Conservation (phyloP, 2,888 invertebrate species). For the Lycia hirtaria region DNA sequence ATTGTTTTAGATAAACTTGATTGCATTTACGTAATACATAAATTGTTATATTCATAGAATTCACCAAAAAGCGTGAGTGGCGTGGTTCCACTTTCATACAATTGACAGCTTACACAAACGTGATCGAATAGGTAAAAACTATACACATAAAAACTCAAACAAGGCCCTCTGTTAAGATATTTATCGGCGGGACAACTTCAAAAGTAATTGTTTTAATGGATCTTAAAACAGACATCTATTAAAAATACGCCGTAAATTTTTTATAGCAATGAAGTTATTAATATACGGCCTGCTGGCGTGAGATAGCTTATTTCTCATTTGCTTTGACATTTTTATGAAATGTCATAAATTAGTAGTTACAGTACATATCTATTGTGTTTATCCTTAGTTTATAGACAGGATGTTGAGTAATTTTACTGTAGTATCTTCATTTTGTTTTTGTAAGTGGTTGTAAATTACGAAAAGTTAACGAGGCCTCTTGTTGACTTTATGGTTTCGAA, state of each 20-base stretch:
- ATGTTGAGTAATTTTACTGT: constrained; percentile 43
- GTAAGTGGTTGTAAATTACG: constrained; percentile 50
- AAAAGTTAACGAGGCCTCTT: constrained; percentile 43
- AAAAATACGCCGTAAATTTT: constrained; percentile 19
- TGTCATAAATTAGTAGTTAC: constrained; percentile 10
- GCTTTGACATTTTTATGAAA: constrained; percentile 20
- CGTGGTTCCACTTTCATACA: too few species aligned
- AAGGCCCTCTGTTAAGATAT: too few species aligned
- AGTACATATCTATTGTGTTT: constrained; percentile 18
- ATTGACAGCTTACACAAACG: too few species aligned
- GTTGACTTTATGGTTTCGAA: constrained; percentile 35
- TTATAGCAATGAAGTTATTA: constrained; percentile 12
- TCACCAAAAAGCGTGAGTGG: too few species aligned
- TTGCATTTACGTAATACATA: too few species aligned
- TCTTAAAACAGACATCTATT: constrained; percentile 6
- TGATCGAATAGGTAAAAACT: too few species aligned
- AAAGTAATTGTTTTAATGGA: neutral
- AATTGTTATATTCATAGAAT: too few species aligned
- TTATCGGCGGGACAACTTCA: neutral
- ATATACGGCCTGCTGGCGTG: constrained; percentile 1
- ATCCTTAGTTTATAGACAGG: constrained; percentile 38
- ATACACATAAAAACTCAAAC: too few species aligned
- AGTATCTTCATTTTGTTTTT: constrained; percentile 47
- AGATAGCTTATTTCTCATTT: neutral
- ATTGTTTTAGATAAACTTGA: too few species aligned